Conservation (phyloP, 2,113 vertebrate genomes). For the Hydropotes inermis region DNA sequence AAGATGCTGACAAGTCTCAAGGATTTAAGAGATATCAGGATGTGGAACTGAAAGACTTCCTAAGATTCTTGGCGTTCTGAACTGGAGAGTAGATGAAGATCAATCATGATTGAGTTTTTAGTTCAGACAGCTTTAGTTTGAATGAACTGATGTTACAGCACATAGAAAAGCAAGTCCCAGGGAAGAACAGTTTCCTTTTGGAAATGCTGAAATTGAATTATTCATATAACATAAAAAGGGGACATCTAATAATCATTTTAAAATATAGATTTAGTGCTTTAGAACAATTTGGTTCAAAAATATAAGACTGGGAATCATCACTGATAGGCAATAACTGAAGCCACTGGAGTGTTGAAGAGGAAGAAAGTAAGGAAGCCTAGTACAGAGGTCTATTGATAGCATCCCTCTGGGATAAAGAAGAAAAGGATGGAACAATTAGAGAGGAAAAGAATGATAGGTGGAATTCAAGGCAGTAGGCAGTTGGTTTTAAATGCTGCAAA, state of each 20-base stretch:
- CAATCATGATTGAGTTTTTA: not conserved
- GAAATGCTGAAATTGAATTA: not conserved
- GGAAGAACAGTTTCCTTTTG: not conserved
- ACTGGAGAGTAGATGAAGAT: not conserved
- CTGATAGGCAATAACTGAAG: not conserved
- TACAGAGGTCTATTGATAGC: not conserved
- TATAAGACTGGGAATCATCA: not conserved
- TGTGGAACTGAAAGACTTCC: not conserved
- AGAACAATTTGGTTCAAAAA: not conserved
- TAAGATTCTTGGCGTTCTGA: not conserved
- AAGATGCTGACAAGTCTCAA: not conserved
- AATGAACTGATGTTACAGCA: not conserved
- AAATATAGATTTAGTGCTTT: not conserved
- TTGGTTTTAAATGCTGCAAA: not conserved
- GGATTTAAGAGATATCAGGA: not conserved
- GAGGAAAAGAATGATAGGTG: not conserved
- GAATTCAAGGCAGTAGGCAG: not conserved
- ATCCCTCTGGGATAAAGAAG: not conserved
- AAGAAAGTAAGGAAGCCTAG: not conserved
- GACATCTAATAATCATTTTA: not conserved
- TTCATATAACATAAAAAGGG: not conserved
- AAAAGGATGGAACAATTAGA: not conserved
- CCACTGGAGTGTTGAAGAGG: not conserved
- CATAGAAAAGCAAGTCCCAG: not conserved
- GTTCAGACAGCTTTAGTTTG: not conserved